Percentiles rank a stretch among this genome's conserved stretches.
phyloP scores from a whole-genome alignment of 2,888 invertebrate genomes.

The Oligia fasciuncula region DNA sequence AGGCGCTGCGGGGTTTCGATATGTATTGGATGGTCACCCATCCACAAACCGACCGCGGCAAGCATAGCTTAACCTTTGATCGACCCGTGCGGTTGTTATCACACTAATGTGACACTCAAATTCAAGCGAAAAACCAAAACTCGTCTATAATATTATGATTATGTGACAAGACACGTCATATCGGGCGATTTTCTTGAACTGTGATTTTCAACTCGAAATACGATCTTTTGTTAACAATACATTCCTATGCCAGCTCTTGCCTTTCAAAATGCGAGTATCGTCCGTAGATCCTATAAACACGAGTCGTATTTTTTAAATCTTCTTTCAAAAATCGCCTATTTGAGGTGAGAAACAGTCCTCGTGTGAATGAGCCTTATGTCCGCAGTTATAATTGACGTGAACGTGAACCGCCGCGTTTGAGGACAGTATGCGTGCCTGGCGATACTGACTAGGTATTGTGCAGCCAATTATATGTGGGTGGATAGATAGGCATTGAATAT shows the following conservation, averaged over 20 bases:
- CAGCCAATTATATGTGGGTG: neutral
- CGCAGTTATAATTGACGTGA: slow-evolving; percentile 27
- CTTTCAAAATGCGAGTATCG: neutral
- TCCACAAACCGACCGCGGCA: no score
- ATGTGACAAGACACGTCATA: neutral
- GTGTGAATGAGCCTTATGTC: neutral
- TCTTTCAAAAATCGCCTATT: neutral
- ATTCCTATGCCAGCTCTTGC: neutral
- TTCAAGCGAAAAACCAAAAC: neutral
- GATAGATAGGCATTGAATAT: slow-evolving; percentile 14
- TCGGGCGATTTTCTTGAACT: neutral
- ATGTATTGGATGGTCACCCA: no score
- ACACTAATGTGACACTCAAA: neutral
- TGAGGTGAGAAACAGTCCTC: neutral
- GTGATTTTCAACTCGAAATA: neutral
- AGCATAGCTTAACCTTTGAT: no score
- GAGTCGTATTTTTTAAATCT: no score
- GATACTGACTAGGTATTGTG: slow-evolving; percentile 13
- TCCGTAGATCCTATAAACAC: neutral
- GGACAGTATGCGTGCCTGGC: slow-evolving; percentile 10
- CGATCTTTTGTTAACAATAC: neutral
- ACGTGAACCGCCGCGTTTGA: slow-evolving; percentile 35
- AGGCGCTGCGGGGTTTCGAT: no score
- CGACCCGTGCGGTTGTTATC: no score
- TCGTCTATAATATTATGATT: neutral